phyloP scores from a whole-genome alignment of 2,888 invertebrate genomes.

The Serripes groenlandicus region DNA sequence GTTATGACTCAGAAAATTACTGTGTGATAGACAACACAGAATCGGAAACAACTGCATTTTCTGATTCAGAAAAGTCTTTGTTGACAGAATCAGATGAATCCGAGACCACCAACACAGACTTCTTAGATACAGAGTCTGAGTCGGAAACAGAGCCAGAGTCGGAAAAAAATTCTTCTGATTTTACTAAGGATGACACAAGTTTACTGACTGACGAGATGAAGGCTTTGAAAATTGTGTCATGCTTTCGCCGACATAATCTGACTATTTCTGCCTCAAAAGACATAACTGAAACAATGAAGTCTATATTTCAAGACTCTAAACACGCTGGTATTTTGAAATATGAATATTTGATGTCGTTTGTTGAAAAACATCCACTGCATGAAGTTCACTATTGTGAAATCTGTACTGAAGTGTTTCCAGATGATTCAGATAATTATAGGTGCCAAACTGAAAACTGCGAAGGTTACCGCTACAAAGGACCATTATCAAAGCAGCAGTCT shows the following conservation, averaged over 20 bases:
- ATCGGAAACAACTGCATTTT: too few species aligned
- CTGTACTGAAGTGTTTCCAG: constrained; percentile 23
- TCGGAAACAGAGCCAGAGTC: too few species aligned
- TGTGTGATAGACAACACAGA: too few species aligned
- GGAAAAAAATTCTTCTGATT: too few species aligned
- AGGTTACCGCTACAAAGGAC: constrained; percentile 29
- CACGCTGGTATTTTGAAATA: not conserved
- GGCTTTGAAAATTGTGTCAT: not conserved
- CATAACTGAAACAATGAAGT: constrained; percentile 6
- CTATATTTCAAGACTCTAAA: not conserved
- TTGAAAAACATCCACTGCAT: not conserved
- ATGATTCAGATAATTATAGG: constrained; percentile 22
- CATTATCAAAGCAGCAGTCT: constrained; percentile 19
- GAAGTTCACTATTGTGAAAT: constrained; percentile 35
- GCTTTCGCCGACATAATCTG: constrained; percentile 6
- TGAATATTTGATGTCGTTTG: not conserved
- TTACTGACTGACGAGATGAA: not conserved
- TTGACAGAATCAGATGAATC: too few species aligned
- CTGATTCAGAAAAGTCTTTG: too few species aligned
- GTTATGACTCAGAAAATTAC: too few species aligned
- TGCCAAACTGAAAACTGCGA: constrained; percentile 26
- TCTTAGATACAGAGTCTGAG: too few species aligned
- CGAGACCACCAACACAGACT: too few species aligned
- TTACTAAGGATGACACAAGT: not conserved
- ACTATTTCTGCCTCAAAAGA: constrained; percentile 4